phyloP scores from a whole-genome alignment of 2,113 vertebrate species.

The Emydura subglobosa region DNA sequence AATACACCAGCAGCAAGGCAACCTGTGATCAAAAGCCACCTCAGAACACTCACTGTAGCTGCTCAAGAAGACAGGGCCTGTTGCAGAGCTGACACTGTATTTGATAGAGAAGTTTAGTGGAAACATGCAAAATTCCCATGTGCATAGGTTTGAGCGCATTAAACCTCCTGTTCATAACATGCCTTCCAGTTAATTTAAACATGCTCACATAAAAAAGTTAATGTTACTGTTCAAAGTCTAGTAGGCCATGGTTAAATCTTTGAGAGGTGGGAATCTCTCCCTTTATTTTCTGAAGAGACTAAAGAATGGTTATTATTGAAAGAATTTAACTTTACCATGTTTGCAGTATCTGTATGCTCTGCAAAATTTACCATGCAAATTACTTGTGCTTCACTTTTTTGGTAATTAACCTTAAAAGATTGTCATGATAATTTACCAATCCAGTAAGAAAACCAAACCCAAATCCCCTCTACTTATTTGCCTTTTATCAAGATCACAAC shows the following conservation, averaged over 20 bases:
- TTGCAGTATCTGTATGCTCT: not conserved
- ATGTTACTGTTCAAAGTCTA: not conserved
- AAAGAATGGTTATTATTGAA: not conserved
- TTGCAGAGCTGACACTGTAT: not conserved
- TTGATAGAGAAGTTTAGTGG: not conserved
- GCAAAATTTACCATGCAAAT: not conserved
- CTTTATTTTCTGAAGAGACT: not conserved
- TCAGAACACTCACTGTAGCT: not conserved
- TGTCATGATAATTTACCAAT: not conserved
- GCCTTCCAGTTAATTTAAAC: not conserved
- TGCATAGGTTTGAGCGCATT: accelerated
- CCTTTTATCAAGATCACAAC: not conserved
- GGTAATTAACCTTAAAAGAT: not conserved
- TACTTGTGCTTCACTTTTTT: not conserved
- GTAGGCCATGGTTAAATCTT: not conserved
- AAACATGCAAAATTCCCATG: not conserved
- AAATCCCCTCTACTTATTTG: not conserved
- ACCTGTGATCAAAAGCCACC: not conserved
- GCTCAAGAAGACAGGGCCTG: not conserved
- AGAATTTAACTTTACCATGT: not conserved
- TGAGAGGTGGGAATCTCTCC: not conserved
- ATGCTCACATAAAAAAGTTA: not conserved
- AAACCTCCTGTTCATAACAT: not conserved
- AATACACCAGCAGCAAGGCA: not conserved
- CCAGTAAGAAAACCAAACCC: not conserved